These are phyloP conservation scores for Dromiciops gliroides DNA, from an alignment of 2,113 vertebrate genomes.

Conservation along the genomic window DNA sequence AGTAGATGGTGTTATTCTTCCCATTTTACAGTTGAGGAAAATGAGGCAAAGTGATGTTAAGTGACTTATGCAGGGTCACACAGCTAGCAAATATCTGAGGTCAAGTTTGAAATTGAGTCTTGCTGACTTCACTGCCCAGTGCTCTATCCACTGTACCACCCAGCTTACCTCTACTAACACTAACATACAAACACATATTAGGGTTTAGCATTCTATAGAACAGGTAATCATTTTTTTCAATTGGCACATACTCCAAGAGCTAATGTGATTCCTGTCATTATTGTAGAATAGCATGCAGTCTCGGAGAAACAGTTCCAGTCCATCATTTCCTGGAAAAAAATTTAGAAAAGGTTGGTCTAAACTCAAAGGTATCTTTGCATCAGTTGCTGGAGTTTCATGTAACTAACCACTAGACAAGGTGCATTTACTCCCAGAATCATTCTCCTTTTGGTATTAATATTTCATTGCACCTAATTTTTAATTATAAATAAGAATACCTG, in stretches of 20 bases:
- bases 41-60: neutral
- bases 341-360: neutral
- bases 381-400: constrained; percentile 31
- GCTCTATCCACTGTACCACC: neutral
- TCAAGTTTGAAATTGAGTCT: neutral
- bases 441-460: constrained; percentile 36
- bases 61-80: neutral
- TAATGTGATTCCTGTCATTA: neutral
- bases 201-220: constrained; percentile 17
- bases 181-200: constrained; percentile 26
- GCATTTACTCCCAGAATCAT: constrained; percentile 41
- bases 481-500: neutral
- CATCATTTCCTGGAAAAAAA: constrained; percentile 9
- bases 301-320: constrained; percentile 45
- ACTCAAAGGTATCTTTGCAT: neutral
- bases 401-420: neutral
- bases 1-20: neutral
- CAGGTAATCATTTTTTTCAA: constrained; percentile 50
- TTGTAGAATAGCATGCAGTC: constrained; percentile 27
- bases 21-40: neutral
- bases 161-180: neutral
- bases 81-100: neutral
- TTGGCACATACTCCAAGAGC: constrained; percentile 25
- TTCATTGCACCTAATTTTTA: constrained; percentile 38
- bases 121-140: neutral